phyloP scores from a whole-genome alignment of 2,113 vertebrate species.

The Stomatorhinus ivindoensis region DNA sequence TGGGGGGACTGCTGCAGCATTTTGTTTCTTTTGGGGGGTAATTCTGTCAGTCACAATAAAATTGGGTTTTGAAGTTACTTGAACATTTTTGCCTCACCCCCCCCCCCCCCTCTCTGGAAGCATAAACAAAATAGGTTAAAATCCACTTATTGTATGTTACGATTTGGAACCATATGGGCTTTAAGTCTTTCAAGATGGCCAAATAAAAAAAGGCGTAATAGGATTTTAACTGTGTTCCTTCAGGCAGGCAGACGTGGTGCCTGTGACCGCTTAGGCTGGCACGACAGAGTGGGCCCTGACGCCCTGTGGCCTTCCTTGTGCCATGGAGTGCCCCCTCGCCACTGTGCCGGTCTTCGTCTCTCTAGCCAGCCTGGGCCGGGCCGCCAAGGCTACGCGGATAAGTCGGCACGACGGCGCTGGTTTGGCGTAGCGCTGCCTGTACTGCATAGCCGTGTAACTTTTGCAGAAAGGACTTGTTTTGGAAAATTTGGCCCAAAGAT shows the following conservation, averaged over 20 bases:
- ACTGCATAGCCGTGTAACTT: background rate
- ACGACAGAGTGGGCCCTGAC: background rate
- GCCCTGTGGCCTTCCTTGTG: background rate
- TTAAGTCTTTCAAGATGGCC: background rate
- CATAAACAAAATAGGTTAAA: background rate
- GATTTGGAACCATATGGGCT: background rate
- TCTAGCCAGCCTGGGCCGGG: background rate
- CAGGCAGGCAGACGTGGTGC: background rate
- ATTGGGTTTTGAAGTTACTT: background rate
- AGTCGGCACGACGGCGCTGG: background rate
- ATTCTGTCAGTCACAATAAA: background rate
- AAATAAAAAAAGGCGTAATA: background rate
- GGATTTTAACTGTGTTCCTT: background rate
- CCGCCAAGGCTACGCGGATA: background rate
- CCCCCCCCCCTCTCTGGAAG: background rate
- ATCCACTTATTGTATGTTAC: background rate
- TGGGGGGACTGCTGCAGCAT: background rate
- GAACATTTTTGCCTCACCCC: background rate
- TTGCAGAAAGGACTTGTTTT: background rate
- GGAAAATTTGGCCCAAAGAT: background rate
- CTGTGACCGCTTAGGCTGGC: background rate
- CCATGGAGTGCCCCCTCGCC: background rate
- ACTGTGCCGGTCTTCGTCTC: background rate
- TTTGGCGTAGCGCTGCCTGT: background rate
- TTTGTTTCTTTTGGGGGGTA: background rate